These are phyloP conservation scores for Rhinophrynus dorsalis DNA, from an alignment of 2,797 vertebrate genomes.

Conservation along the genomic window DNA sequence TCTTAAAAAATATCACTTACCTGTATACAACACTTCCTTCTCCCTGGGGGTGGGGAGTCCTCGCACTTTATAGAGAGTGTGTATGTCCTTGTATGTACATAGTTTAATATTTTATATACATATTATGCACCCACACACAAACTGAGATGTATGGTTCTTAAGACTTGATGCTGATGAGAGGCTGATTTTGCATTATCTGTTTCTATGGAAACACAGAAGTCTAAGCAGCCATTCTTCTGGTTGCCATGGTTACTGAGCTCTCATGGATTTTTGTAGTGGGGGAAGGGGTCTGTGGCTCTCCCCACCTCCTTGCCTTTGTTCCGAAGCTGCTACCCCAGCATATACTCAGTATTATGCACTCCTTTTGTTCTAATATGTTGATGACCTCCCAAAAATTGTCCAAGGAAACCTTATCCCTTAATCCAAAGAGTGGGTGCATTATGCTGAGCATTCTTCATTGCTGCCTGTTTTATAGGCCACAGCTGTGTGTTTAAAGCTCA, in stretches of 20 bases:
- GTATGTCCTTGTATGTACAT: background rate
- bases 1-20: no score
- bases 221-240: constrained; percentile 67
- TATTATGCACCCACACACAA: no score
- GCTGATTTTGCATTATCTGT: constrained; percentile 62
- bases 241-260: constrained; percentile 76
- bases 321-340: constrained; percentile 11
- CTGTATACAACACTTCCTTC: no score
- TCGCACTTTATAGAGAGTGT: no score
- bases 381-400: constrained; percentile 10
- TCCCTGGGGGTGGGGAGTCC: no score
- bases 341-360: background rate
- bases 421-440: background rate
- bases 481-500: background rate
- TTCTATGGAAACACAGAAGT: constrained; percentile 70
- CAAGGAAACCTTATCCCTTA: constrained; percentile 1
- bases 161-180: constrained; percentile 36
- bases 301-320: constrained; percentile 20
- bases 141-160: background rate
- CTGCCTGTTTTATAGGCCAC: background rate
- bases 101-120: no score
- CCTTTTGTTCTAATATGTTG: background rate
- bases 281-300: constrained; percentile 6
- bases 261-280: constrained; percentile 12
- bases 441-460: background rate